Percentiles rank a stretch among this genome's conserved stretches.
These are phyloP conservation scores for Drosophila navojoa DNA, from an alignment of 1,140 invertebrate genomes.

Conservation along the genomic window DNA sequence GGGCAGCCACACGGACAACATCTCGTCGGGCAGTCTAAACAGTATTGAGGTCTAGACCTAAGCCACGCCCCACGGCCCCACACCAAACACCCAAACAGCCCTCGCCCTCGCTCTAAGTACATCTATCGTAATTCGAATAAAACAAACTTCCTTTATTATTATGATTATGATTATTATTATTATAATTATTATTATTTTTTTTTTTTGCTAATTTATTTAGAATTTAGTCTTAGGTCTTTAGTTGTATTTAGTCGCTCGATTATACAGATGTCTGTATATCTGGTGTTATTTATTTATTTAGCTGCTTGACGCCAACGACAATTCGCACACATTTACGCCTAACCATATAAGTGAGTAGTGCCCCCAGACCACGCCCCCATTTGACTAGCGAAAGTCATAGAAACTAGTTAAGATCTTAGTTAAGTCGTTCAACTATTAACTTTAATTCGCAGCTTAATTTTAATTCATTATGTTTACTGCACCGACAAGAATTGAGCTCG, in stretches of 20 bases:
- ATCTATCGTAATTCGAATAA: background rate
- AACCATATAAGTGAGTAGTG: too few species aligned
- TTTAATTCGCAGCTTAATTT: conserved; percentile 41
- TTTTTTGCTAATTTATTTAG: conserved; percentile 1
- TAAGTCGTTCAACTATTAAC: conserved; percentile 48
- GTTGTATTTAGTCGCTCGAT: background rate
- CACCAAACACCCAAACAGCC: background rate
- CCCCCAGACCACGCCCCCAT: background rate
- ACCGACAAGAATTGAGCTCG: conserved; percentile 22
- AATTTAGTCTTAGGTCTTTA: background rate
- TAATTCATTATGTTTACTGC: background rate
- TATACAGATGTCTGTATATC: conserved; percentile 8
- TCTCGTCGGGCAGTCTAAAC: conserved; percentile 83
- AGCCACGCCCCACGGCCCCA: background rate
- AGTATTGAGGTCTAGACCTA: conserved; percentile 80
- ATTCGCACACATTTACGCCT: background rate
- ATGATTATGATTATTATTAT: background rate
- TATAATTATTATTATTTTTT: background rate
- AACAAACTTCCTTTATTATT: background rate
- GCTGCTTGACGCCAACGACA: too few species aligned
- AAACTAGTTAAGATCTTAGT: background rate
- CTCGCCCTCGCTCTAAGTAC: background rate
- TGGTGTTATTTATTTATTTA: conserved; percentile 50
- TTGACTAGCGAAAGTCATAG: background rate
- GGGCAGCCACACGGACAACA: conserved; percentile 83